phyloP scores from a whole-genome alignment of 2,888 invertebrate species.

The Luffia ferchaultella region DNA sequence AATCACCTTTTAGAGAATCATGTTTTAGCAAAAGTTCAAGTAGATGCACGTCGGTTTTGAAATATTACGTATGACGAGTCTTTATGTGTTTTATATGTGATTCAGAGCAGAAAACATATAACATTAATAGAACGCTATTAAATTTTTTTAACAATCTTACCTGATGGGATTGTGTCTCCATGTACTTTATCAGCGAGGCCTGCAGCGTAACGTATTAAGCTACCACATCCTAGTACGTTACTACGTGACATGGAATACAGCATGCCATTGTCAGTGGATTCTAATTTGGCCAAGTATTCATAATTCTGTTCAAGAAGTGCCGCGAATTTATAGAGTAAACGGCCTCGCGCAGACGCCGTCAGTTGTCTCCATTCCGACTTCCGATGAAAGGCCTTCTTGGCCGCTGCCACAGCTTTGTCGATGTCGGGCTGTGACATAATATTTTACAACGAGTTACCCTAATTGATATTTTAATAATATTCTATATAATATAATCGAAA shows the following conservation, averaged over 20 bases:
- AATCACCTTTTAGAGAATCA: too few relatives aligned
- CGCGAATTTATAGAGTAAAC: slow-evolving; percentile 75
- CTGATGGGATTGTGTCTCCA: slow-evolving; percentile 72
- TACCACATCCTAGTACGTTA: slow-evolving; percentile 55
- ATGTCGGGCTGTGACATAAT: slow-evolving; percentile 78
- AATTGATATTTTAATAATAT: too few relatives aligned
- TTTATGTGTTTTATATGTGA: too few relatives aligned
- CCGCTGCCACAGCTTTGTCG: slow-evolving; percentile 78
- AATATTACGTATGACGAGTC: too few relatives aligned
- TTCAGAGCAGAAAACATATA: too few relatives aligned
- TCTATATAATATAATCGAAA: too few relatives aligned
- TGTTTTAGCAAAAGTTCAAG: too few relatives aligned
- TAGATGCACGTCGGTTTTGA: too few relatives aligned
- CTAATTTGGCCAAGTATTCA: slow-evolving; percentile 79
- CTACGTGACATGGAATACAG: slow-evolving; percentile 69
- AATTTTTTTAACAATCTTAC: too few relatives aligned
- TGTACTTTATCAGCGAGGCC: slow-evolving; percentile 91
- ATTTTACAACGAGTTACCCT: too few relatives aligned
- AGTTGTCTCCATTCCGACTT: slow-evolving; percentile 80
- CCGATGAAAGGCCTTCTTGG: slow-evolving; percentile 73
- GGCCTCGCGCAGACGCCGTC: too few relatives aligned
- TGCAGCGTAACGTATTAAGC: slow-evolving; percentile 78
- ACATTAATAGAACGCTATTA: too few relatives aligned
- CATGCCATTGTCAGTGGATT: slow-evolving; percentile 92
- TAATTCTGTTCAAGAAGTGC: slow-evolving; percentile 80